phyloP scores from a whole-genome alignment of 2,797 vertebrate species.

The Furcifer pardalis region DNA sequence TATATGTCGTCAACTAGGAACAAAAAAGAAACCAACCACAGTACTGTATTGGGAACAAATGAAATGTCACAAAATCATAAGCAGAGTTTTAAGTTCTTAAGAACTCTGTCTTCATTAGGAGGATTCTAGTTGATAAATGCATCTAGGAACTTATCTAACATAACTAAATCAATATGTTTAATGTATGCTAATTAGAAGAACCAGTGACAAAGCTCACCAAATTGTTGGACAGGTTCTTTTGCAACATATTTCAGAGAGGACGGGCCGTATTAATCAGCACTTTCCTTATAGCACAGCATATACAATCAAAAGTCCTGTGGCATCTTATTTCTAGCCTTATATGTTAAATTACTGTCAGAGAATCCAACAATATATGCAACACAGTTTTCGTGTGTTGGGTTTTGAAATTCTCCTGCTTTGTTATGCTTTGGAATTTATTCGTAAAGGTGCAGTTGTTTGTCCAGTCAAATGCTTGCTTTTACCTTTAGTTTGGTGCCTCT shows the following conservation, averaged over 20 bases:
- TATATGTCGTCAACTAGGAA: not conserved
- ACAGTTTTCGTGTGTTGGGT: not conserved
- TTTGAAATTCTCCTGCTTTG: not conserved
- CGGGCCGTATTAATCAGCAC: too few species aligned
- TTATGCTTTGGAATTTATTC: accelerated
- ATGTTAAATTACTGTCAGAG: not conserved
- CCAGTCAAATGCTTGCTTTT: not conserved
- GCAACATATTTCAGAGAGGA: not conserved
- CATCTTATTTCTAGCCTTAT: not conserved
- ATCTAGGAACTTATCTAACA: not conserved
- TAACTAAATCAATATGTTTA: not conserved
- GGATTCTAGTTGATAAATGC: not conserved
- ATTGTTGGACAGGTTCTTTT: not conserved
- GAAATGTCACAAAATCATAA: not conserved
- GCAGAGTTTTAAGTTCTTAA: not conserved
- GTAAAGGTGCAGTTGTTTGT: not conserved
- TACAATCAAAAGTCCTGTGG: not conserved
- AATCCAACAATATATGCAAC: accelerated
- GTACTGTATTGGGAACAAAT: not conserved
- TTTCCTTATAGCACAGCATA: too few species aligned
- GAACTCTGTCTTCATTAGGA: not conserved
- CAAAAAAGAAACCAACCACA: not conserved
- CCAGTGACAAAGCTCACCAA: not conserved
- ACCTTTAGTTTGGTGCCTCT: constrained; percentile 17
- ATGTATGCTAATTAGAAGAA: not conserved